phyloP scores from a whole-genome alignment of 2,113 vertebrate genomes.

The Strix aluco region DNA sequence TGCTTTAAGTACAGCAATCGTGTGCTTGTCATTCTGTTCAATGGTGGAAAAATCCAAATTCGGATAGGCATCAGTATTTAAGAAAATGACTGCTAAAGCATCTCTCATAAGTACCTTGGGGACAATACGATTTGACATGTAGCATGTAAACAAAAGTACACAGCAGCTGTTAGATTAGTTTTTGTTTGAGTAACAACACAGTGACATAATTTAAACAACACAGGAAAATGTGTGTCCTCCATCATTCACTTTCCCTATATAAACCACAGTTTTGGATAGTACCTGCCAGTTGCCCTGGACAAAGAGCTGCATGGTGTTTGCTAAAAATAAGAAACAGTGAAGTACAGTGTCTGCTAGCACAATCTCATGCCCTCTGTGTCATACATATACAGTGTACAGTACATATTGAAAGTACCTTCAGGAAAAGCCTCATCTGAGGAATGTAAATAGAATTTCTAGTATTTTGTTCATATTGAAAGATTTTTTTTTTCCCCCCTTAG shows the following conservation, averaged over 20 bases:
- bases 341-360: neutral
- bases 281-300: neutral
- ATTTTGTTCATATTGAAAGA: neutral
- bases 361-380: neutral
- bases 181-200: conserved; percentile 68
- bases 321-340: neutral
- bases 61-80: conserved; percentile 88
- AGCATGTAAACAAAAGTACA: conserved; percentile 78
- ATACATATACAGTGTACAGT: neutral
- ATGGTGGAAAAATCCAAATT: conserved; percentile 80
- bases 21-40: conserved; percentile 90
- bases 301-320: neutral
- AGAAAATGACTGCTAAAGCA: conserved; percentile 85
- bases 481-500: neutral
- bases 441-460: neutral
- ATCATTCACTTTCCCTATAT: neutral
- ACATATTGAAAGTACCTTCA: neutral
- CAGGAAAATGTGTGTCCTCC: neutral
- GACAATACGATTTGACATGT: conserved; percentile 77
- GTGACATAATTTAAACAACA: conserved; percentile 23
- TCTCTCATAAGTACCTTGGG: conserved; percentile 77
- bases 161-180: conserved; percentile 79
- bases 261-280: neutral
- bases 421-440: neutral
- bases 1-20: conserved; percentile 88